Base-by-base conservation (phyloP, 2,797 vertebrate genomes). In the Pitangus sulphuratus region DNA sequence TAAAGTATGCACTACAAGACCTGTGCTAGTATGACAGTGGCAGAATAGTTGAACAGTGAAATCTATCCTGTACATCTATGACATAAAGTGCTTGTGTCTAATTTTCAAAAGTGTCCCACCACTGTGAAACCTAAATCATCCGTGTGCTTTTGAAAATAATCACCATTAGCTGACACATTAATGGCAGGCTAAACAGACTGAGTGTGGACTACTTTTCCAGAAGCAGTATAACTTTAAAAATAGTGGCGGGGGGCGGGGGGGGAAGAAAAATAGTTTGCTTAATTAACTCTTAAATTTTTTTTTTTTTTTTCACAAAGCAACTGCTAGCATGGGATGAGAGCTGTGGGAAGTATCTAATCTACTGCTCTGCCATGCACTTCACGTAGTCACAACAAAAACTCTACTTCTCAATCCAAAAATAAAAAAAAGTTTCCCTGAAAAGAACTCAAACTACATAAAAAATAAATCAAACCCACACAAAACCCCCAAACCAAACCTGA, bases 401-500 rank as follows among this genome's bases (percentile, higher is more conserved):
- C 10, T 18, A 72, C 26, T 39, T 50, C 18, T 84, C 21, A 72
- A 15, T 72, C 33, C 5, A 40, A 20, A 82, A 37, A n/a, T n/a
- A 48, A 39, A 77, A 37, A 60, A 15, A 68, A 15, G 18, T 28
- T 65, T 84, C 81, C 40, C 70, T 40, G 13, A 26, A 56, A 83
- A 31, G 15, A 87, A 51, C 4, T 37, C 40, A 51, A 80, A 72
- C 9, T 28, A 50, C 8, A n/a, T 64, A 53, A 12, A 16, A 45
- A 76, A 16, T 35, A 15, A 48, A 20, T 9, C 25, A 30, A 66
- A 33, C 0, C 0, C 8, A 37, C 9, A 58, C 45, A 58, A 45
- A 22, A 0, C 0, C 7, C 17, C 53, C 10, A 19, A 33, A 17
- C 4, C 9, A 42, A 39, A 48, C 7, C 8, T 0, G 22, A 12